Conservation (phyloP, 2,888 invertebrate genomes). For the Schrankia costaestrigalis region DNA sequence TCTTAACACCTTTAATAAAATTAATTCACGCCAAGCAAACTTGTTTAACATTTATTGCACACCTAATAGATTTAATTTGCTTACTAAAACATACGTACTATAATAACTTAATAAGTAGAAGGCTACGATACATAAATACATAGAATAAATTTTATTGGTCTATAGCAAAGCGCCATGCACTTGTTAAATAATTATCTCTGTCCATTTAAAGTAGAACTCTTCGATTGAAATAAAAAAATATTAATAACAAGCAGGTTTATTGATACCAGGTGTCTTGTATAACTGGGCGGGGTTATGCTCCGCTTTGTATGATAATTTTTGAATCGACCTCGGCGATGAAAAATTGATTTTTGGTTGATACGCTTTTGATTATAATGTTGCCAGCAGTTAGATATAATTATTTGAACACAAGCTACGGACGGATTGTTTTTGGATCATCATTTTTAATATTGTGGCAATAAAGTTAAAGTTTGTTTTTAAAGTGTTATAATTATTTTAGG, state of each 20-base stretch:
- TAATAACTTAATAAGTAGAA: slow-evolving; percentile 13
- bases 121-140: slow-evolving; percentile 21
- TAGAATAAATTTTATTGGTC: slow-evolving; percentile 72
- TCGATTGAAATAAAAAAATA: slow-evolving; percentile 9
- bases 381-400: slow-evolving; percentile 71
- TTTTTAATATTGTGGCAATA: slow-evolving; percentile 29
- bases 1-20: too few relatives aligned
- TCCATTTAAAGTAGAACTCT: slow-evolving; percentile 34
- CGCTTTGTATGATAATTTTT: slow-evolving; percentile 74
- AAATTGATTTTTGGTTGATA: slow-evolving; percentile 78
- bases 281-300: slow-evolving; percentile 37
- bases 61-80: slow-evolving; percentile 4
- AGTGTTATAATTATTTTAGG: too few relatives aligned
- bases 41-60: too few relatives aligned
- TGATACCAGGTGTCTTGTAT: slow-evolving; percentile 28
- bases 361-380: slow-evolving; percentile 74
- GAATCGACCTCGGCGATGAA: slow-evolving; percentile 67
- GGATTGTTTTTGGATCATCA: slow-evolving; percentile 21
- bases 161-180: slow-evolving; percentile 51
- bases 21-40: too few relatives aligned
- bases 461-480: too few relatives aligned
- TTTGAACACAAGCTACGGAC: slow-evolving; percentile 45
- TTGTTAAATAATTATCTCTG: slow-evolving; percentile 61
- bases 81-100: slow-evolving; percentile 12
- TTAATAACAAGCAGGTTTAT: slow-evolving; percentile 2